phyloP scores from a whole-genome alignment of 2,797 vertebrate genomes.

The Rhyacichthys aspro region DNA sequence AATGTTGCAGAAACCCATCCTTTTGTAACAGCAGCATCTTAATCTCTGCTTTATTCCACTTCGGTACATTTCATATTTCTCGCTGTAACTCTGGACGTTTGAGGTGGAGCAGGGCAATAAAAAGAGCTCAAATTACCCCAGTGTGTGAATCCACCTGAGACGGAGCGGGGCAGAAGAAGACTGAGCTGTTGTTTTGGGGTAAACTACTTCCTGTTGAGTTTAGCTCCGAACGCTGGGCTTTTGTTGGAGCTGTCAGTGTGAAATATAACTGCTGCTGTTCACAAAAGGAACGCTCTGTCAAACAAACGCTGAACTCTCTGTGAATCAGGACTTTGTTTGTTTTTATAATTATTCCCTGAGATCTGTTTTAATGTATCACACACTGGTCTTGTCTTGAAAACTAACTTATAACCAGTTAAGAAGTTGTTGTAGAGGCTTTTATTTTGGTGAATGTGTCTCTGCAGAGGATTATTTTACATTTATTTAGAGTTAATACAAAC shows the following conservation, averaged over 20 bases:
- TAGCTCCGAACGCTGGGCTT: conserved; percentile 52
- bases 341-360: too few species aligned
- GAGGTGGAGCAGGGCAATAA: conserved; percentile 32
- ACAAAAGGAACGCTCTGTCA: not conserved
- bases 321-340: too few species aligned
- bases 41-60: not conserved
- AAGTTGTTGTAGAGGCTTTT: too few species aligned
- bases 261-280: conserved; percentile 34
- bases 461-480: too few species aligned
- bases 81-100: conserved; percentile 22
- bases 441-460: too few species aligned
- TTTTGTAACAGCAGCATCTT: not conserved
- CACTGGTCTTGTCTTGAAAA: too few species aligned
- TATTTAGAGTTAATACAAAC: too few species aligned
- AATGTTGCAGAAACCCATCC: too few species aligned
- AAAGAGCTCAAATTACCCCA: conserved; percentile 51
- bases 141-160: conserved; percentile 48
- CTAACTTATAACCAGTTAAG: too few species aligned
- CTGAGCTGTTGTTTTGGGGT: conserved; percentile 47
- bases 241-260: conserved; percentile 61
- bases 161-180: conserved; percentile 46
- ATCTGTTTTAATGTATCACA: too few species aligned
- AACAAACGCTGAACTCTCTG: too few species aligned
- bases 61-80: not conserved
- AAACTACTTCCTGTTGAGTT: conserved; percentile 64